phyloP scores from a whole-genome alignment of 2,113 vertebrate genomes.

The Engystomops pustulosus region DNA sequence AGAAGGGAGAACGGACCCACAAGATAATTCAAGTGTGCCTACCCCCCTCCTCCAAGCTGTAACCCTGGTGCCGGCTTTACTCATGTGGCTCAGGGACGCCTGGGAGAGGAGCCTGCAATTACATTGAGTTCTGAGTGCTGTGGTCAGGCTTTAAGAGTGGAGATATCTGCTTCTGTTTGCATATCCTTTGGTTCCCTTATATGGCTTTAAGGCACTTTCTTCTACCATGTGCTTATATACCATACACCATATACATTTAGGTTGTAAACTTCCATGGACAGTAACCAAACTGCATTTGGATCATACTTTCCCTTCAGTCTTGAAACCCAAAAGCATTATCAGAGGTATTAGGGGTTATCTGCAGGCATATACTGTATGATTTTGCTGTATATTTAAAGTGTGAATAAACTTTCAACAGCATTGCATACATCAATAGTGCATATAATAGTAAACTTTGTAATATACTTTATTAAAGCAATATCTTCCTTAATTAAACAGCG shows the following conservation, averaged over 20 bases:
- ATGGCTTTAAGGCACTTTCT: slow-evolving; percentile 40
- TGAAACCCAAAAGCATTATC: too few relatives aligned
- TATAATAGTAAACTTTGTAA: too few relatives aligned
- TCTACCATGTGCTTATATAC: background rate
- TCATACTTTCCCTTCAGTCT: background rate
- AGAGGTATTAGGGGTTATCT: too few relatives aligned
- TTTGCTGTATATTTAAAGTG: too few relatives aligned
- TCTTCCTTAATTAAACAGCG: too few relatives aligned
- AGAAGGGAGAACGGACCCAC: slow-evolving; percentile 51
- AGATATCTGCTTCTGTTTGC: slow-evolving; percentile 59
- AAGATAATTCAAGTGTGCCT: slow-evolving; percentile 53
- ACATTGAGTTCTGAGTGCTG: slow-evolving; percentile 57
- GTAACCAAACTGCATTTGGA: background rate
- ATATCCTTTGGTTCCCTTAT: slow-evolving; percentile 53
- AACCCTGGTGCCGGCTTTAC: slow-evolving; percentile 59
- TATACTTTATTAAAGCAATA: too few relatives aligned
- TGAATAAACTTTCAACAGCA: too few relatives aligned
- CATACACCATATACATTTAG: background rate
- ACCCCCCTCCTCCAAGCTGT: slow-evolving; percentile 46
- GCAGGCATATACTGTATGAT: too few relatives aligned
- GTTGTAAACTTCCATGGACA: background rate
- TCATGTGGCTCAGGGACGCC: slow-evolving; percentile 59
- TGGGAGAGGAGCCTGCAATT: slow-evolving; percentile 61
- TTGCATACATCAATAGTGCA: too few relatives aligned
- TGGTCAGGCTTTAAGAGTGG: slow-evolving; percentile 54